Evolutionary conservation across 2,113 vertebrate species (phyloP).

Genomic region (Beaufortia kweichowensis): DNA sequence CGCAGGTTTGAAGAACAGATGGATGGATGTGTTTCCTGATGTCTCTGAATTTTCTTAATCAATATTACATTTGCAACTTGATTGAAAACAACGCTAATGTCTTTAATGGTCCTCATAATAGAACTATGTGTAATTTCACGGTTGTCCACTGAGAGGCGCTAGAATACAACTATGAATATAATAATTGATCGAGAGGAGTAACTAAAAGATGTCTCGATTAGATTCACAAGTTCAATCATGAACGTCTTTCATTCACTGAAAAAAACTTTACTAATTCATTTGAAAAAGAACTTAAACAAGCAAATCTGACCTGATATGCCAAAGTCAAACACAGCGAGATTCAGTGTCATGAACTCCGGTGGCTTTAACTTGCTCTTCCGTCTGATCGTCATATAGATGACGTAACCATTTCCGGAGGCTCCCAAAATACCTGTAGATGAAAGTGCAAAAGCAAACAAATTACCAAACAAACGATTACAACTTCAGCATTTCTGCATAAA

Average conservation of each 20-base stretch:
- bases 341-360: slow-evolving; percentile 93
- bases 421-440: slow-evolving; percentile 83
- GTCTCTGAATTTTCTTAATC: too few relatives aligned
- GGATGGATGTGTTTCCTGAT: too few relatives aligned
- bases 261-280: too few relatives aligned
- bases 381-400: slow-evolving; percentile 85
- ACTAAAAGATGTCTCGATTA: not conserved
- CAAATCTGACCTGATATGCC: slow-evolving; percentile 84
- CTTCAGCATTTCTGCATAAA: not conserved
- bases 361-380: slow-evolving; percentile 90
- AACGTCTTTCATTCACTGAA: not conserved
- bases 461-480: too few relatives aligned
- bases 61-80: too few relatives aligned
- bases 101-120: too few relatives aligned
- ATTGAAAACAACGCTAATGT: too few relatives aligned
- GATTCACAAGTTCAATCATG: not conserved
- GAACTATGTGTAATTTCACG: not conserved
- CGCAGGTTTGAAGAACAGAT: too few relatives aligned
- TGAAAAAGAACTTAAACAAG: not conserved
- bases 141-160: slow-evolving; percentile 16
- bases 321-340: slow-evolving; percentile 91
- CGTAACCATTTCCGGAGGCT: slow-evolving; percentile 89
- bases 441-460: slow-evolving; percentile 1
- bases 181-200: not conserved
- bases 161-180: slow-evolving; percentile 21